Percentiles rank a stretch among this genome's conserved stretches.
phyloP scores from a whole-genome alignment of 2,113 vertebrate genomes.

The rabbit (Oryctolagus cuniculus) region DNA sequence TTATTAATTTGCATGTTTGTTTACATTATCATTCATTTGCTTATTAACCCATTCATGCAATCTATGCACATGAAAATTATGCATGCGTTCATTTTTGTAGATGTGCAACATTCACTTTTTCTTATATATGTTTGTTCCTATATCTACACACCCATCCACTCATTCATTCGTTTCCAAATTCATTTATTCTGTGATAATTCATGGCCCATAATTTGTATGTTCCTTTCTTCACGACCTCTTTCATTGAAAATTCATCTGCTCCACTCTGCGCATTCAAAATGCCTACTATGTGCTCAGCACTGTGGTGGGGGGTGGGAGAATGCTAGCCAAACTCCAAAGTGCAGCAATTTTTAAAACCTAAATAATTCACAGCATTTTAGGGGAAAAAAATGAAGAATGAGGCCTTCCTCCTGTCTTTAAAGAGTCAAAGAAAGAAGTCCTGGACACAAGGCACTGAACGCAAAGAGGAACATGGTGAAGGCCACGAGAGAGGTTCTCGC shows the following conservation, averaged over 20 bases:
- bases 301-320: too few relatives aligned
- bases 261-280: background rate
- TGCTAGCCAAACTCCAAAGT: too few relatives aligned
- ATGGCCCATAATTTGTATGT: background rate
- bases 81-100: background rate
- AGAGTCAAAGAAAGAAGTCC: background rate
- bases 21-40: background rate
- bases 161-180: constrained; percentile 12
- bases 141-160: background rate
- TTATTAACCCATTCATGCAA: background rate
- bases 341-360: too few relatives aligned
- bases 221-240: background rate
- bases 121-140: background rate
- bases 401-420: background rate
- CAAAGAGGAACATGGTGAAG: background rate
- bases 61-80: background rate
- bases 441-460: background rate
- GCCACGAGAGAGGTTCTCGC: background rate
- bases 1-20: background rate
- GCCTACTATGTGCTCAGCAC: background rate
- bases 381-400: background rate
- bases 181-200: background rate
- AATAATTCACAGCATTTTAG: background rate
- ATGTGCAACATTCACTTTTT: background rate
- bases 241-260: background rate